phyloP scores from a whole-genome alignment of 2,797 vertebrate species.

The Anguilla anguilla region DNA sequence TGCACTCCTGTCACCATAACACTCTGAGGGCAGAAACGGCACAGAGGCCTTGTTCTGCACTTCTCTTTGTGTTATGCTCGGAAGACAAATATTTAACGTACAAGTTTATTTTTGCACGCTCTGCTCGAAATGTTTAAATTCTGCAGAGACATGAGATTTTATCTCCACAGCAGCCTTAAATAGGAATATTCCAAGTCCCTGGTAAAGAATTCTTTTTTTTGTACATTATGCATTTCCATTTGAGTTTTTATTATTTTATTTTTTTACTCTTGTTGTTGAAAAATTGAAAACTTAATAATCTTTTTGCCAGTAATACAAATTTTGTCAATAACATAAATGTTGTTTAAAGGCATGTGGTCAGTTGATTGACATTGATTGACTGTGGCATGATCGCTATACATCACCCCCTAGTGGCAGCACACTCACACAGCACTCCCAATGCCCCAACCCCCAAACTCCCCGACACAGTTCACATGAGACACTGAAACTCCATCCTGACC shows the following conservation, averaged over 20 bases:
- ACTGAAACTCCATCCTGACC: conserved; percentile 13
- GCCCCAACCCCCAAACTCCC: neutral
- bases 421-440: neutral
- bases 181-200: neutral
- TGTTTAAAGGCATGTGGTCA: neutral
- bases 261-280: neutral
- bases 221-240: neutral
- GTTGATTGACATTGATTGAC: conserved; percentile 18
- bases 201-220: neutral
- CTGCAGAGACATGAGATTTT: neutral
- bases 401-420: conserved; percentile 9
- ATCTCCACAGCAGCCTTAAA: neutral
- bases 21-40: neutral
- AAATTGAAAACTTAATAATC: neutral
- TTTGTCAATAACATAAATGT: neutral
- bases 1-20: neutral
- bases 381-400: neutral
- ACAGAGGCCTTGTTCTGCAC: neutral
- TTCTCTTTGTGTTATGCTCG: conserved; percentile 16
- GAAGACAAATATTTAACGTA: conserved; percentile 27
- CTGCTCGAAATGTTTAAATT: conserved; percentile 23
- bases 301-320: neutral
- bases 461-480: conserved; percentile 23
- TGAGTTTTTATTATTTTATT: neutral
- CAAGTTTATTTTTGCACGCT: conserved; percentile 17